phyloP scores from a whole-genome alignment of 2,113 vertebrate genomes.

The Bubo scandiacus region DNA sequence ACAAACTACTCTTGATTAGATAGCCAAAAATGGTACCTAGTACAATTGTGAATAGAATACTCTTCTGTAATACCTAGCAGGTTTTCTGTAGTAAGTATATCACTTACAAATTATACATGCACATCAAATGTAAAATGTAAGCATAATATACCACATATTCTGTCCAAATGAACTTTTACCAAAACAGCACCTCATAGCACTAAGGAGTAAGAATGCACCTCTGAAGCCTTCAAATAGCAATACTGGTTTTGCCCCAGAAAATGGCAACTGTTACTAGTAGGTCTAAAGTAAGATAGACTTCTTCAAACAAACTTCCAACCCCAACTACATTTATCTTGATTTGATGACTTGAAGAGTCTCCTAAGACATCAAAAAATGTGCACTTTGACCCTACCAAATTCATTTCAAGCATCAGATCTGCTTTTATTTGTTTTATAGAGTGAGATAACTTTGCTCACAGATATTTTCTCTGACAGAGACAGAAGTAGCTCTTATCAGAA shows the following conservation, averaged over 20 bases:
- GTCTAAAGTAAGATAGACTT: not conserved
- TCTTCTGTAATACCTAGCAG: not conserved
- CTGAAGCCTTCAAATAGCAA: not conserved
- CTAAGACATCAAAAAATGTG: not conserved
- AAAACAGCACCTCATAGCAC: not conserved
- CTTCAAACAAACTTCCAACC: not conserved
- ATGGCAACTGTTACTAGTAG: not conserved
- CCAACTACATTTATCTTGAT: not conserved
- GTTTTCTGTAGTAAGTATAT: not conserved
- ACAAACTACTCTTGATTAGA: not conserved
- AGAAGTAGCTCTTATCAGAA: not conserved
- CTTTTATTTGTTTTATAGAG: not conserved
- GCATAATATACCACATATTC: not conserved
- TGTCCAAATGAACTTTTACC: not conserved
- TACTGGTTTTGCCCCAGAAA: not conserved
- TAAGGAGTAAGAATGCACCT: not conserved
- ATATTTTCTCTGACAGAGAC: not conserved
- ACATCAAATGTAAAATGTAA: not conserved
- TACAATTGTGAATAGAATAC: not conserved
- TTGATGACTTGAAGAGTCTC: not conserved
- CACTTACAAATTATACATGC: not conserved
- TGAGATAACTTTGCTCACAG: not conserved
- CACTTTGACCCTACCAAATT: not conserved
- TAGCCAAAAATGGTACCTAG: not conserved
- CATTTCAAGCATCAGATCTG: not conserved